Base-by-base conservation (phyloP, 2,113 vertebrate species). In the Anguilla rostrata region DNA sequence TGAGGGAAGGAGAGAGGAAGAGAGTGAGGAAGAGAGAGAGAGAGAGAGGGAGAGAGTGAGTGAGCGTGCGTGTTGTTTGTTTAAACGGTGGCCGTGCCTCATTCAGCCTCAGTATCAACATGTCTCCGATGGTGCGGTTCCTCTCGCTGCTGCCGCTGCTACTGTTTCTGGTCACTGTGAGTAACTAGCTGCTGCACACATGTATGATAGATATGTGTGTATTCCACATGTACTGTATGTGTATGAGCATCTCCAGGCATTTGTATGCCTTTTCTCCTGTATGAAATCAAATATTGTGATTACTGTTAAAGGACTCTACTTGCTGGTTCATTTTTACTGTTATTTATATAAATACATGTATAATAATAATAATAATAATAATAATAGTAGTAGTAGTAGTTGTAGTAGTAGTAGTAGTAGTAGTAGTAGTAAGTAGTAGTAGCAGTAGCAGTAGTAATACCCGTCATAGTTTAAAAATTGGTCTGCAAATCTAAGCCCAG, bases 151-250 rank as follows among this genome's bases (percentile, higher is more conserved):
- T 88, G 29, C 79, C 91, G 0, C 80, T 94, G 3, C 81, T 94
- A 78, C 83, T 94, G 79, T 41, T 94, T 43, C 41, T 87, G 1
- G 29, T 63, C 49, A 41, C 85, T 3, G 94, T 95, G 88, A 94
- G 94, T 93, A 46, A 41, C 57, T 20, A 8, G 80, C 26, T 78
- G 14, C 9, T 83, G 2, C 22, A 14, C 78, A 12, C 16, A 43
- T 22, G 20, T 12, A 39, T 12, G 43, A 78, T 56, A 22, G n/a
- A 26, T 39, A 18, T 46, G 46, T 0, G 46, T 34, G 34, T 34
- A 34, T 34, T 34, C 34, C 34, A 34, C 34, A 34, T 34, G 34
- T 34, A 43, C 22, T 60, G 11, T 46, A 8, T 46, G 43, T 8
- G 43, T 46, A 46, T 46, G 43, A 18, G 39, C 26, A 16, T 60